phyloP scores from a whole-genome alignment of 2,888 invertebrate genomes.

The Brachypalpus laphriformis region DNA sequence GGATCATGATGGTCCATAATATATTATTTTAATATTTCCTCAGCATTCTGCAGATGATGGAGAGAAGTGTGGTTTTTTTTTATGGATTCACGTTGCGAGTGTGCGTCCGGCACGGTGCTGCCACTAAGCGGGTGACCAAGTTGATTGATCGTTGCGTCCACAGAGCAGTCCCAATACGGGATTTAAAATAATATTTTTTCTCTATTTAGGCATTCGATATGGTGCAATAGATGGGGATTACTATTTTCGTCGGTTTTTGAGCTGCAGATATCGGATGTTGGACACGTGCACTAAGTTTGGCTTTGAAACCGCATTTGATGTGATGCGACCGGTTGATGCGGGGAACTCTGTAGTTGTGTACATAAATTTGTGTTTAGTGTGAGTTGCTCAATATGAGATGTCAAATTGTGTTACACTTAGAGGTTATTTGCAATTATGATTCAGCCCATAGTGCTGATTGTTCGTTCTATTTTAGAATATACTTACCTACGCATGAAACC shows the following conservation, averaged over 20 bases:
- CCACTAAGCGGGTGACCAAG: constrained; percentile 58
- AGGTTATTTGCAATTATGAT: neutral
- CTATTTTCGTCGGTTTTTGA: neutral
- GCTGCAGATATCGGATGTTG: constrained; percentile 5
- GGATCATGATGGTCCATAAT: constrained; percentile 54
- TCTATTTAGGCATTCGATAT: constrained; percentile 41
- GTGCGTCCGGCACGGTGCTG: constrained; percentile 43
- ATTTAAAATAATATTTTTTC: constrained; percentile 56
- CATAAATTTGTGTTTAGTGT: constrained; percentile 24
- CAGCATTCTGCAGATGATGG: constrained; percentile 54
- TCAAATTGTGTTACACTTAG: neutral
- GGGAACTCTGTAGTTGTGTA: neutral
- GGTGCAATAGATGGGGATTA: constrained; percentile 26
- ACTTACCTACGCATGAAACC: too few species aligned
- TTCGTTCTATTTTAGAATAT: too few species aligned
- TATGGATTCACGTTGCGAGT: neutral
- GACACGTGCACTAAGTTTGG: constrained; percentile 28
- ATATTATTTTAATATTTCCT: constrained; percentile 63
- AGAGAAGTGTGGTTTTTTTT: constrained; percentile 18
- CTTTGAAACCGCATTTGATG: constrained; percentile 18
- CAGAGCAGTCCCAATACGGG: constrained; percentile 45
- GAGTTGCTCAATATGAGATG: constrained; percentile 1
- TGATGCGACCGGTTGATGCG: constrained; percentile 40
- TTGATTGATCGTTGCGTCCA: constrained; percentile 65
- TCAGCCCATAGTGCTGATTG: too few species aligned